Evolutionary conservation across 2,888 invertebrate species (phyloP).

Genomic region (Drosophila ustulata): DNA sequence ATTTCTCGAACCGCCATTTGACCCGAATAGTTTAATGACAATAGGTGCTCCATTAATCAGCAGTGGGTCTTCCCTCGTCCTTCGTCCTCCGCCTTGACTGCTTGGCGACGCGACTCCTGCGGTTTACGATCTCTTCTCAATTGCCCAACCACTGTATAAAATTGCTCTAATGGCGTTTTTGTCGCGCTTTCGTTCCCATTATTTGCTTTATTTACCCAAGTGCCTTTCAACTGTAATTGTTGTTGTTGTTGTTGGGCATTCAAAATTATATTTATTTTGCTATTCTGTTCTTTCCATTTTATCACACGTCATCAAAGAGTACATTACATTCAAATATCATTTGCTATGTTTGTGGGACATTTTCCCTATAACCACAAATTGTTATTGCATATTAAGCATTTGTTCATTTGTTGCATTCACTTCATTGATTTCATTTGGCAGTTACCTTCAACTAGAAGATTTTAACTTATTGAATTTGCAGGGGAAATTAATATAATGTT

Average conservation of each 20-base stretch:
- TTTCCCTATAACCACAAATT: neutral
- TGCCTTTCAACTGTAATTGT: constrained; percentile 11
- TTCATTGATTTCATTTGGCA: neutral
- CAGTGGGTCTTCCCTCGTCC: constrained; percentile 21
- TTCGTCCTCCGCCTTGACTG: neutral
- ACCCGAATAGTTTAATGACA: constrained; percentile 47
- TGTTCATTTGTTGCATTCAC: neutral
- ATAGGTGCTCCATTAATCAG: constrained; percentile 48
- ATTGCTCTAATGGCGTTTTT: constrained; percentile 8
- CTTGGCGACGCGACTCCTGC: constrained; percentile 23
- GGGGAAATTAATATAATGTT: too few relatives aligned
- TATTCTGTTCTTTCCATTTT: constrained; percentile 1
- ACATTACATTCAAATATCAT: neutral
- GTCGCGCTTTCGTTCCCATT: constrained; percentile 9
- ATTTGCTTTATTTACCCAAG: constrained; percentile 16
- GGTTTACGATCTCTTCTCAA: constrained; percentile 29
- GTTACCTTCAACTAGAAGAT: too few relatives aligned
- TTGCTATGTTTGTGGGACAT: neutral
- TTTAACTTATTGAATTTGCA: too few relatives aligned
- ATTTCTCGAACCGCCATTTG: constrained; percentile 22
- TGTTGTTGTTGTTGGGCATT: constrained; percentile 5
- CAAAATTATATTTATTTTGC: constrained; percentile 6
- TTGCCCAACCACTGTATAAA: constrained; percentile 14
- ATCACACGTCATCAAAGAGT: constrained; percentile 4
- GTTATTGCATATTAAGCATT: neutral